Conservation (phyloP, 2,113 vertebrate species). For the Actenoides hombroni region DNA sequence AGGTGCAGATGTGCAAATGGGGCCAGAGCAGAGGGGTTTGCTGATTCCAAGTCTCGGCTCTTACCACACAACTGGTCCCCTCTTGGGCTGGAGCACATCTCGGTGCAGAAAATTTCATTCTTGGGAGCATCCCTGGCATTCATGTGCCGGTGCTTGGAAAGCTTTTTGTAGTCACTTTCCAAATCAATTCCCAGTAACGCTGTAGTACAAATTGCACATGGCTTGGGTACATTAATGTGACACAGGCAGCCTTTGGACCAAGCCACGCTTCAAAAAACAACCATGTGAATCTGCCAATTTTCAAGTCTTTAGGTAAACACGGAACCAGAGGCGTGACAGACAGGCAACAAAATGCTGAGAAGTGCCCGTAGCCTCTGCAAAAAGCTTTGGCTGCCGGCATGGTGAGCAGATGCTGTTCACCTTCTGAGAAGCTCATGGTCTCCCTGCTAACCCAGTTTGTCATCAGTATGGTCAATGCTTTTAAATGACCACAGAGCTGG, state of each 20-base stretch:
- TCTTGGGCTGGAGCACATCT: not conserved
- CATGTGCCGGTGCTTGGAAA: not conserved
- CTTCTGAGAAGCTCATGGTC: not conserved
- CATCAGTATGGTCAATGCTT: not conserved
- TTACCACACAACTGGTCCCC: not conserved
- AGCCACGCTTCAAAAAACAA: not conserved
- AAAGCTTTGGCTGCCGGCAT: not conserved
- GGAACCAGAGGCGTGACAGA: not conserved
- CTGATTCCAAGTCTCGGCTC: not conserved
- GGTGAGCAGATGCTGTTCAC: not conserved
- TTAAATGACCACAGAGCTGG: not conserved
- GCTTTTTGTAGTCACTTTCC: not conserved
- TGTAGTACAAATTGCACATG: accelerated
- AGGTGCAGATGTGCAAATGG: too few relatives aligned
- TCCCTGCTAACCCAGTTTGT: not conserved
- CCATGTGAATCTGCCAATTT: not conserved
- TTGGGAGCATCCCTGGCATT: not conserved
- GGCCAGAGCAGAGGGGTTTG: not conserved
- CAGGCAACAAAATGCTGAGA: not conserved
- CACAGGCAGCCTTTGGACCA: not conserved
- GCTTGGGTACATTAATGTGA: not conserved
- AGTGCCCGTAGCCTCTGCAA: not conserved
- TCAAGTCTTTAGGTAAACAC: not conserved
- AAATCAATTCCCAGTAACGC: not conserved
- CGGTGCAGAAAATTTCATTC: not conserved